These are phyloP conservation scores for Pontoporia blainvillei DNA, from an alignment of 2,113 vertebrate genomes.

Conservation along the genomic window DNA sequence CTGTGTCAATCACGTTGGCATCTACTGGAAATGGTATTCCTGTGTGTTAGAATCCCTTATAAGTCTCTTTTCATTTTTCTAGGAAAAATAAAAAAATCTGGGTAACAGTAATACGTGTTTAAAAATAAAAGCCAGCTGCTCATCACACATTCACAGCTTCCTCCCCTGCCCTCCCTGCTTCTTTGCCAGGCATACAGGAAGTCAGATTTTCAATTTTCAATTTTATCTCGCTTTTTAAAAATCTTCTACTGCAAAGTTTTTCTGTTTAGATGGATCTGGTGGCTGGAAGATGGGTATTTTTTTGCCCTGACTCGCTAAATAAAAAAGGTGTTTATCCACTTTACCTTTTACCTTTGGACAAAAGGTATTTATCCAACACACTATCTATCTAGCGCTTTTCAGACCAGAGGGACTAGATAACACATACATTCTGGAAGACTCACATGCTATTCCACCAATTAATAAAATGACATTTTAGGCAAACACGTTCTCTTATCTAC, in stretches of 20 bases:
- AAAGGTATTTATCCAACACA: slow-evolving; percentile 20
- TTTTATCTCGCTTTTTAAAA: slow-evolving; percentile 50
- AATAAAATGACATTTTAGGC: not conserved
- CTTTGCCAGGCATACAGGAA: slow-evolving; percentile 62
- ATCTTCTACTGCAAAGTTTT: slow-evolving; percentile 41
- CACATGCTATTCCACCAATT: not conserved
- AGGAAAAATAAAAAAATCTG: slow-evolving; percentile 29
- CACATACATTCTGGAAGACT: not conserved
- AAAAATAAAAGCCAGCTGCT: slow-evolving; percentile 77
- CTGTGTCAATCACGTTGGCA: slow-evolving; percentile 26
- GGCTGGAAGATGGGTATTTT: slow-evolving; percentile 40
- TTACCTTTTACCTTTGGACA: not conserved
- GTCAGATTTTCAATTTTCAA: slow-evolving; percentile 58
- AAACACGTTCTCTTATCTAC: not conserved
- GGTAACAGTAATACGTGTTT: slow-evolving; percentile 52
- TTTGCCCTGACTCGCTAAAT: not conserved
- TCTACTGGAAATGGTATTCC: slow-evolving; percentile 32
- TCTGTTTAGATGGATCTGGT: slow-evolving; percentile 17
- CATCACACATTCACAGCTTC: slow-evolving; percentile 57
- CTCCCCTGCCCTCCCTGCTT: not conserved
- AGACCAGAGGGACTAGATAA: not conserved
- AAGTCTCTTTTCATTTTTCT: slow-evolving; percentile 38
- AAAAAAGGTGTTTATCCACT: slow-evolving; percentile 21
- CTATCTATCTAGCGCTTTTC: slow-evolving; percentile 11
- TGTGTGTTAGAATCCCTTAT: slow-evolving; percentile 46